These are phyloP conservation scores for Lycocerus yunnanus DNA, from an alignment of 2,888 invertebrate species.

Conservation along the genomic window DNA sequence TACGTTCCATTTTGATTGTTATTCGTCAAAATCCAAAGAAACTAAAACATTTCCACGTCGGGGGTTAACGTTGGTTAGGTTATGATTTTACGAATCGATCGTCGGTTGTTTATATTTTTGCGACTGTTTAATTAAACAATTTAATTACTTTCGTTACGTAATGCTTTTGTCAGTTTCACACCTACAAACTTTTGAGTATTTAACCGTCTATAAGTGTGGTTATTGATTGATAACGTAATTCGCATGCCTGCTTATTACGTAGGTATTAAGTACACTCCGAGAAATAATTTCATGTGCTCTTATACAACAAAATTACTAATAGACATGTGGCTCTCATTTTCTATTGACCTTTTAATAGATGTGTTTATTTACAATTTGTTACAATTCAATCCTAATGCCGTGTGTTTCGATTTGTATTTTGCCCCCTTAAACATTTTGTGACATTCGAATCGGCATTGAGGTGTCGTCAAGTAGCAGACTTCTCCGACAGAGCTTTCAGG, in stretches of 20 bases:
- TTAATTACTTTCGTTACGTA: not conserved
- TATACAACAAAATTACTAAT: not conserved
- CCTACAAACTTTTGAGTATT: not conserved
- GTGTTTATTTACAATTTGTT: not conserved
- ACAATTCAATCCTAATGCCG: not conserved
- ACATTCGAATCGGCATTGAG: too few species aligned
- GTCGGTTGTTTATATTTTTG: not conserved
- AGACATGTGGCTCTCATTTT: not conserved
- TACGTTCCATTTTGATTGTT: not conserved
- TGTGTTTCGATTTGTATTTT: not conserved
- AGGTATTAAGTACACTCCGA: conserved; percentile 12
- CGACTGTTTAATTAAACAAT: not conserved
- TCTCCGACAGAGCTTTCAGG: too few species aligned
- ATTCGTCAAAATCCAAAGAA: not conserved
- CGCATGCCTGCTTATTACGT: conserved; percentile 18
- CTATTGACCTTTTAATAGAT: not conserved
- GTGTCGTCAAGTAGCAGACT: too few species aligned
- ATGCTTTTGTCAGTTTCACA: not conserved
- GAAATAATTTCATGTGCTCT: not conserved
- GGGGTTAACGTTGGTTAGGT: conserved; percentile 27
- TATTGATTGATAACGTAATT: conserved; percentile 24
- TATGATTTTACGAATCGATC: conserved; percentile 6
- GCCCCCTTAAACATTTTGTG: too few species aligned
- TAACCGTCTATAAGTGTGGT: not conserved
- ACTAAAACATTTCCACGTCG: not conserved